Percentiles rank a stretch among this genome's conserved stretches.
Conservation (phyloP, 2,113 vertebrate genomes). For the Oxyura jamaicensis region DNA sequence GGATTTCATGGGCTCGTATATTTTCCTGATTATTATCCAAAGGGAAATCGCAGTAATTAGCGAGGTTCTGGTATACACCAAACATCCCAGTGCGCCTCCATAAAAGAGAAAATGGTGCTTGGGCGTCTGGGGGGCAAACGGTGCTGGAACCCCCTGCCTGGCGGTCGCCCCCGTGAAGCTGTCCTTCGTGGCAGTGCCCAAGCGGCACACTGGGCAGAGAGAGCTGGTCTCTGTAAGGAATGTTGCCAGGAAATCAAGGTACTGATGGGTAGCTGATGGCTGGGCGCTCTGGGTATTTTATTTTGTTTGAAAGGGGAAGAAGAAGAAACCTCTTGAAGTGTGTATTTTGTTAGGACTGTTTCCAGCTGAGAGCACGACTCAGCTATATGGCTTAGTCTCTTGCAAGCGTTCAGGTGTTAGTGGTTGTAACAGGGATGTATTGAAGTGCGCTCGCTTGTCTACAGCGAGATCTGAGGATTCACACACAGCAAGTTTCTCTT, state of each 20-base stretch:
- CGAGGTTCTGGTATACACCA: neutral
- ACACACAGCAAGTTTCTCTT: fast-evolving
- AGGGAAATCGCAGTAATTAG: slow-evolving; percentile 38
- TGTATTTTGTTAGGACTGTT: neutral
- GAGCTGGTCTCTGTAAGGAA: neutral
- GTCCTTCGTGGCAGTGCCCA: neutral
- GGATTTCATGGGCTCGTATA: neutral
- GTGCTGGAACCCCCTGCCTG: neutral
- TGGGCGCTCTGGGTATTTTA: neutral
- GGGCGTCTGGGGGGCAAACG: neutral
- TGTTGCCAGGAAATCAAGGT: neutral
- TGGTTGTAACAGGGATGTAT: neutral
- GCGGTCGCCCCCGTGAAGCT: neutral
- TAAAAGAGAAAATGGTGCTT: slow-evolving; percentile 7
- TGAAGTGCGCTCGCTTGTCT: neutral
- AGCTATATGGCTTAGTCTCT: neutral
- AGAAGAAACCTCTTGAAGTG: neutral
- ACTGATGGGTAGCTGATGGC: neutral
- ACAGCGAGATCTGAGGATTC: neutral
- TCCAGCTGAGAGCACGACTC: neutral
- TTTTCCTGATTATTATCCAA: slow-evolving; percentile 40
- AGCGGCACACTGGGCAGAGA: neutral
- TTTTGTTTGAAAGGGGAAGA: neutral
- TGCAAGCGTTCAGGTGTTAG: neutral
- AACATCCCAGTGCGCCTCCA: neutral